Evolutionary conservation across 2,888 invertebrate species (phyloP), one percentile per base, ranked within the genome.

Genomic region (Sarcophaga subvicina): DNA sequence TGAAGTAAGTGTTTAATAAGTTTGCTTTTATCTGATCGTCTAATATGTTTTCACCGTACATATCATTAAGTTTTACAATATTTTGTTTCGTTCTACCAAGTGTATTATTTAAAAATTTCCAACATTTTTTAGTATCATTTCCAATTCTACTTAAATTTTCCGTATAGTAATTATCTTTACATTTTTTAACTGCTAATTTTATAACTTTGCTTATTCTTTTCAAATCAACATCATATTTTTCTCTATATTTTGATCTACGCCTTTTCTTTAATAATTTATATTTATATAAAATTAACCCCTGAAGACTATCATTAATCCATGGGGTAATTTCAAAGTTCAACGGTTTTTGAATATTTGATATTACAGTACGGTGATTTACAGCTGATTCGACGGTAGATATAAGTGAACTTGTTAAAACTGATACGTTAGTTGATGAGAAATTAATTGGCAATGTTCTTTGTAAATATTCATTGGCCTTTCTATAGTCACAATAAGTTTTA

Each of bases 401-500:
- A 63, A 63, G 63, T 4, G 63, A 63, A 63, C 63, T 25, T 63
- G 63, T 63, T 25, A 63, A 63, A 14, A 63, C 37, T 37, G 37
- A 37, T 37, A 37, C 37, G 37, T 37, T 37, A 45, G 17, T 67
- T 67, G 45, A 2, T 10, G 12, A 49, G 49, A 49, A 45, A 69
- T 69, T 69, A 49, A 12, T 20, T 22, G 49, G 49, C 22, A 69
- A 49, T 20, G 22, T 5, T 49, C 22, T 69, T 22, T 49, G n/a
- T 25, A 49, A 17, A 69, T 37, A 37, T 37, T 37, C 37, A 10
- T 1, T 8, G 37, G 37, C 37, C 37, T 37, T 37, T 10, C 10
- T 37, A 37, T 69, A 69, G 6, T 49, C 49, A 69, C 49, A 69
- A 22, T 69, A 49, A 69, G 49, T 69, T 69, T 49, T 69, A 11